phyloP scores from a whole-genome alignment of 2,888 invertebrate species.

The Plagodis pulveraria region DNA sequence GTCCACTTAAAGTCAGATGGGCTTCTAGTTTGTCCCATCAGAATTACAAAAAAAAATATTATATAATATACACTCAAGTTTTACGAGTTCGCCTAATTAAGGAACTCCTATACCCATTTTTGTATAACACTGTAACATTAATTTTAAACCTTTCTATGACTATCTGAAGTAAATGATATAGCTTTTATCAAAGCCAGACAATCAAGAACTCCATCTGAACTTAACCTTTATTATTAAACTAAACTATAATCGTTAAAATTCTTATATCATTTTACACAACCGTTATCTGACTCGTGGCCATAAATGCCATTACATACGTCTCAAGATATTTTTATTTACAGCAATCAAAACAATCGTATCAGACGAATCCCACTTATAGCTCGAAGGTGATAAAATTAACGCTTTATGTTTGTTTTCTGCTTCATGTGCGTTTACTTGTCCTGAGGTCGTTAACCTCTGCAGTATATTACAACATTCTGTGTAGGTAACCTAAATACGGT shows the following conservation, averaged over 20 bases:
- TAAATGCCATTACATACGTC: conserved; percentile 51
- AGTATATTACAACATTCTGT: conserved; percentile 19
- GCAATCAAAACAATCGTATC: conserved; percentile 49
- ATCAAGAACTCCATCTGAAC: neutral
- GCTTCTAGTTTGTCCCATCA: no score
- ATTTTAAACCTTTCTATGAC: no score
- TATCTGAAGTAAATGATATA: no score
- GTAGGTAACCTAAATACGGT: conserved; percentile 15
- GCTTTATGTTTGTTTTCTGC: conserved; percentile 52
- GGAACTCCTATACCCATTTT: no score
- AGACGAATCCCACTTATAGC: conserved; percentile 47
- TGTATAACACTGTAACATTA: no score
- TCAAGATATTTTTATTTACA: conserved; percentile 42
- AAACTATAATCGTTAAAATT: conserved; percentile 13
- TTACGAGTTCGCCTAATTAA: no score
- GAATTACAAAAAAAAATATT: no score
- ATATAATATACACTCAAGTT: no score
- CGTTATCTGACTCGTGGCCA: conserved; percentile 17
- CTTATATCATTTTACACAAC: conserved; percentile 19
- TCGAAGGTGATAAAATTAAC: conserved; percentile 68
- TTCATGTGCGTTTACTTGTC: conserved; percentile 56
- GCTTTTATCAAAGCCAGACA: no score
- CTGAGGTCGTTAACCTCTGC: conserved; percentile 51
- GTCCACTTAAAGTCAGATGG: no score
- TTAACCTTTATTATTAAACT: conserved; percentile 9